A percentile compares a stretch with the other conserved stretches of the same genome.
Conservation (phyloP, 2,797 vertebrate species). For the Oryzias sinensis region DNA sequence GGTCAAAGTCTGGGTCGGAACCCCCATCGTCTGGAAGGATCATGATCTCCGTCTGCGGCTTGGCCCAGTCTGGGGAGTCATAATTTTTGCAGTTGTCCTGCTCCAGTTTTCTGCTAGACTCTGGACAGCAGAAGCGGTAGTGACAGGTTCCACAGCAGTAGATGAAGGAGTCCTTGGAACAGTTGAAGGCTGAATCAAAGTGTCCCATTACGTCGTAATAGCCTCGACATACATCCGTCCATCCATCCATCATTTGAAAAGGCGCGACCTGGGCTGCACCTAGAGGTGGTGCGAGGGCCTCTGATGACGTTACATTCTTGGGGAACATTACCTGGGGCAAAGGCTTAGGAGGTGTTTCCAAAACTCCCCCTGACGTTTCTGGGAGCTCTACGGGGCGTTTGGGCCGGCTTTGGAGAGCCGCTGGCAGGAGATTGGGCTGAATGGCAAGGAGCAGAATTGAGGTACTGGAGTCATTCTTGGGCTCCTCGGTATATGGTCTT, state of each 20-base stretch:
- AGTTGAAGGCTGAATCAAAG: constrained; percentile 90
- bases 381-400: constrained; percentile 40
- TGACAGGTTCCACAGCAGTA: constrained; percentile 93
- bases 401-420: constrained; percentile 54
- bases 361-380: constrained; percentile 50
- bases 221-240: constrained; percentile 85
- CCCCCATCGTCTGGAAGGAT: constrained; percentile 58
- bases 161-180: constrained; percentile 87
- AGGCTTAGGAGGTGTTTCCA: constrained; percentile 72
- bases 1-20: constrained; percentile 74
- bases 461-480: constrained; percentile 51
- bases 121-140: constrained; percentile 93
- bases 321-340: constrained; percentile 82
- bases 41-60: constrained; percentile 79
- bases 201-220: constrained; percentile 96
- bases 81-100: constrained; percentile 88
- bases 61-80: constrained; percentile 87
- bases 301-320: constrained; percentile 75
- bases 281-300: constrained; percentile 69
- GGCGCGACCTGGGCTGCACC: constrained; percentile 70
- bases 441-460: constrained; percentile 55
- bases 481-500: constrained; percentile 52
- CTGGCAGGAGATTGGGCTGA: constrained; percentile 58
- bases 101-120: constrained; percentile 82
- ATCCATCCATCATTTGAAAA: constrained; percentile 65